Evolutionary conservation across 2,797 vertebrate species (phyloP).

Genomic region (Coccyzus lansbergi): DNA sequence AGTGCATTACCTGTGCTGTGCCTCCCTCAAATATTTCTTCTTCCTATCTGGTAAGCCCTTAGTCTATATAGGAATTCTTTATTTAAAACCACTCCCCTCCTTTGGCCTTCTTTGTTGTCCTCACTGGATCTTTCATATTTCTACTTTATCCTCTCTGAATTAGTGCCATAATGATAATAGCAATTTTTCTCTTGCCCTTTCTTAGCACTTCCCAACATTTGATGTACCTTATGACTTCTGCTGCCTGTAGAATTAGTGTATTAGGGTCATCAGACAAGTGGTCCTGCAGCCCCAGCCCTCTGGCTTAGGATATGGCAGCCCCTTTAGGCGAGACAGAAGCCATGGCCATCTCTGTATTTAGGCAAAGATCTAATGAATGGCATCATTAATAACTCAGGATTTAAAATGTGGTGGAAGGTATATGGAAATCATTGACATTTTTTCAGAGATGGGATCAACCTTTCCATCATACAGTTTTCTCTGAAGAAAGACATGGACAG

Average conservation of each 20-base stretch:
- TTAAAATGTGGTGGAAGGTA: neutral
- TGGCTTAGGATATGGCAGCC: neutral
- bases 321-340: neutral
- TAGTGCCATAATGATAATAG: neutral
- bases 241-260: neutral
- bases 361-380: neutral
- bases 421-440: neutral
- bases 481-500: neutral
- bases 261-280: neutral
- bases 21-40: neutral
- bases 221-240: neutral
- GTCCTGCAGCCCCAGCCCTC: neutral
- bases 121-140: neutral
- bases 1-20: neutral
- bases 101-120: neutral
- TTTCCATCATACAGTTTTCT: neutral
- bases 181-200: neutral
- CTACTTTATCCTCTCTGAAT: neutral
- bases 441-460: accelerated
- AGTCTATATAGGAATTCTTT: neutral
- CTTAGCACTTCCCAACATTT: neutral
- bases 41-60: neutral
- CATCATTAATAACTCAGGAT: neutral
- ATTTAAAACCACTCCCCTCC: neutral
- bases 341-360: accelerated